Evolutionary conservation across 2,113 vertebrate species (phyloP).

Genomic region (Rhea americana): DNA sequence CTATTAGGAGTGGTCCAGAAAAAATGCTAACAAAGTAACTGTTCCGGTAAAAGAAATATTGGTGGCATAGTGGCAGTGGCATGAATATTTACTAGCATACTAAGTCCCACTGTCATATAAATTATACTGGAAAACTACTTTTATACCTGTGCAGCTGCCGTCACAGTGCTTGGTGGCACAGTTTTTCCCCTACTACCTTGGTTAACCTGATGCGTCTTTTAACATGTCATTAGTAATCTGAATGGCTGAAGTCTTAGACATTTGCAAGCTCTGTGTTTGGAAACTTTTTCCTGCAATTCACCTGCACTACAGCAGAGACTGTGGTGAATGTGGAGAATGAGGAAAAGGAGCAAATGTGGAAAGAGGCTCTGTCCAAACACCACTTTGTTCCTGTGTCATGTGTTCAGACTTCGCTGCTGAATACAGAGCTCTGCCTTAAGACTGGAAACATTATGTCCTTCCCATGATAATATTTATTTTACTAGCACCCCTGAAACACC

Average conservation of each 20-base stretch:
- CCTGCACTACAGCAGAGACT: not conserved
- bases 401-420: not conserved
- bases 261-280: not conserved
- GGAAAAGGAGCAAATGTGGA: not conserved
- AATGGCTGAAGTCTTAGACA: not conserved
- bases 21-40: not conserved
- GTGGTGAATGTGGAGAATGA: not conserved
- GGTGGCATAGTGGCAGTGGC: not conserved
- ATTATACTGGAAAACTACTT: not conserved
- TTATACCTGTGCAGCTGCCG: not conserved
- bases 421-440: not conserved
- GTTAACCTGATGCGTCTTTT: not conserved
- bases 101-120: not conserved
- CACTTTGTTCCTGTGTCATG: too few relatives aligned
- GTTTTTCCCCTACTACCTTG: fast-evolving
- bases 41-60: not conserved
- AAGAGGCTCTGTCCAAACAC: not conserved
- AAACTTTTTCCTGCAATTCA: not conserved
- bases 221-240: not conserved
- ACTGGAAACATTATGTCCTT: not conserved
- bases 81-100: not conserved
- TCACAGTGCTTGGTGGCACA: not conserved
- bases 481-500: not conserved
- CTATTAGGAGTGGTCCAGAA: not conserved
- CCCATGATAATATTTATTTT: not conserved